phyloP scores from a whole-genome alignment of 2,797 vertebrate genomes.

The Cryptoprocta ferox region DNA sequence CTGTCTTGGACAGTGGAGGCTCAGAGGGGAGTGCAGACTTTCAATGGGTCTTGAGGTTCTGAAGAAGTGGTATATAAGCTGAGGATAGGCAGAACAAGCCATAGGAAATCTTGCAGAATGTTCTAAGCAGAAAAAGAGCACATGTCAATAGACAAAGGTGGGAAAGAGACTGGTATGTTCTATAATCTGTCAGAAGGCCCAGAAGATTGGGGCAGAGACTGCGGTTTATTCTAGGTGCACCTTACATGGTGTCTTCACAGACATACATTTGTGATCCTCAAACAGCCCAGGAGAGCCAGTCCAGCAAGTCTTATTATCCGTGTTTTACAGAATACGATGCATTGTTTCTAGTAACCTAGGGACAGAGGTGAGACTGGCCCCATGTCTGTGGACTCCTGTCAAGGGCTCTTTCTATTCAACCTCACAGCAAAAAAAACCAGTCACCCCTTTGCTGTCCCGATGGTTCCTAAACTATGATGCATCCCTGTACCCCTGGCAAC shows the following conservation, averaged over 20 bases:
- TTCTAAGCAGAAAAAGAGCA: background rate
- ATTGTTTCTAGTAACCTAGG: background rate
- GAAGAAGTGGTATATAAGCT: background rate
- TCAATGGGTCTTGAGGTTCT: background rate
- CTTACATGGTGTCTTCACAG: background rate
- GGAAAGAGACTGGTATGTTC: background rate
- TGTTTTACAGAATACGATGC: background rate
- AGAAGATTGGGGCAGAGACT: background rate
- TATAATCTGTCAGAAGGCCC: background rate
- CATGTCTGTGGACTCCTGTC: background rate
- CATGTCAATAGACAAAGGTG: background rate
- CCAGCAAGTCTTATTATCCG: background rate
- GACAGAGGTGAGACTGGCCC: accelerated
- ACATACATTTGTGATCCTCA: background rate
- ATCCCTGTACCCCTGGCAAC: background rate
- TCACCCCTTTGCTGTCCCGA: background rate
- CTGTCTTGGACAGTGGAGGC: no score
- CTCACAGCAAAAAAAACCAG: background rate
- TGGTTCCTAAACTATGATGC: background rate
- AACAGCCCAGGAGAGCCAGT: background rate
- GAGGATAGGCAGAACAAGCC: background rate
- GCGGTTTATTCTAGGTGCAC: background rate
- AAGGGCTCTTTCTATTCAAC: background rate
- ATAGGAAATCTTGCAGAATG: background rate
- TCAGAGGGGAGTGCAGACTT: background rate